These are phyloP conservation scores for Girardinus metallicus DNA, from an alignment of 2,797 vertebrate species.

Conservation along the genomic window DNA sequence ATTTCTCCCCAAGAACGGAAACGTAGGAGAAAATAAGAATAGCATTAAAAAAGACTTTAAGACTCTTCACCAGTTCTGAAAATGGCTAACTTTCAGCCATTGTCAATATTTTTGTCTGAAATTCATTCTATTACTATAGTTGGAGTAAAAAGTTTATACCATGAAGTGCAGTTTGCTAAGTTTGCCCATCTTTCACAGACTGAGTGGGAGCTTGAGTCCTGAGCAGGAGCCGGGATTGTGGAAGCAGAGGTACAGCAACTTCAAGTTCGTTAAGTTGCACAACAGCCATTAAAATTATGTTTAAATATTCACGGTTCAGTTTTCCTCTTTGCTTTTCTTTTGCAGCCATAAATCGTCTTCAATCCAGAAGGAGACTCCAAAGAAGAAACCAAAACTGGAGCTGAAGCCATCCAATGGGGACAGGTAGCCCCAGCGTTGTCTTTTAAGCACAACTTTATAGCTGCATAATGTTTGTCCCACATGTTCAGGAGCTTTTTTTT, in stretches of 20 bases:
- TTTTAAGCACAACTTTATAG: background rate
- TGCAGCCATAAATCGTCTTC: constrained; percentile 98
- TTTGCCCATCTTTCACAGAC: constrained; percentile 77
- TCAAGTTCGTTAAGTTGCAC: constrained; percentile 1
- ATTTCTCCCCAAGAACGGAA: background rate
- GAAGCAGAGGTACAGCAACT: constrained; percentile 92
- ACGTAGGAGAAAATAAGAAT: background rate
- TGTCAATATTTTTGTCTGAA: background rate
- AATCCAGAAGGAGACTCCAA: constrained; percentile 99
- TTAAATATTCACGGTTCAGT: background rate
- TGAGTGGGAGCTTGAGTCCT: constrained; percentile 93
- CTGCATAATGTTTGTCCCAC: background rate
- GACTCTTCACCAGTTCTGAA: background rate
- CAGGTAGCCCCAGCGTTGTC: constrained; percentile 78
- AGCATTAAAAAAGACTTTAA: background rate
- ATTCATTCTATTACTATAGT: background rate
- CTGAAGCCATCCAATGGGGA: constrained; percentile 99
- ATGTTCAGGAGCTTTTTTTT: background rate
- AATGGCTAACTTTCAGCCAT: background rate
- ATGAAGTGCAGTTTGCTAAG: constrained; percentile 11
- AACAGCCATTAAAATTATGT: background rate
- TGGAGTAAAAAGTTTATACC: background rate
- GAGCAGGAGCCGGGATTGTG: constrained; percentile 98
- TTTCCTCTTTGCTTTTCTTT: constrained; percentile 30
- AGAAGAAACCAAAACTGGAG: constrained; percentile 99